Base-by-base conservation (phyloP, 2,797 vertebrate genomes). In the Chromis chromis region DNA sequence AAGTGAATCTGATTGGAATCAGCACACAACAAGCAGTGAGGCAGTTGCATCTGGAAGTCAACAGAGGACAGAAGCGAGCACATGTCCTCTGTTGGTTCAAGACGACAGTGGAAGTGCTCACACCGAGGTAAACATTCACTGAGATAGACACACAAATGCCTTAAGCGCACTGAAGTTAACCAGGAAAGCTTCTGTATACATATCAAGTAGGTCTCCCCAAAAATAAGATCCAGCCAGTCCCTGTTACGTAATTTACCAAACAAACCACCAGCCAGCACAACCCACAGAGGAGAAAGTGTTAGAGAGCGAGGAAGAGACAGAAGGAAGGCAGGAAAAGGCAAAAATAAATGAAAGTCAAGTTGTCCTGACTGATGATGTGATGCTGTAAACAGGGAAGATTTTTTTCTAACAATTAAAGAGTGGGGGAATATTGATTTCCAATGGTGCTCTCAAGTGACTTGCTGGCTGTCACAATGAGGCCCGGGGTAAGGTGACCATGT, bases 371-470 rank as follows among this genome's bases (percentile, higher is more conserved):
- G 91, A 93, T 92, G 93, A 94, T 91, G 89, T 85, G 91, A 84
- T 79, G 91, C 90, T 78, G 83, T 90, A 93, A 93, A 94, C 89
- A 87, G 85, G 76, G 89, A 94, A 88, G 87, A 90, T 84, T 78
- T 89, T 88, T 95, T 90, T 84, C 84, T 88, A 93, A 96, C 95
- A 95, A 94, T 94, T 94, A 94, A 90, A 91, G 94, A 94, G 94
- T 94, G 87, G 92, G 88, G 83, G 93, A 85, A 91, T 96, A 97
- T 96, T 95, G 96, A 97, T 97, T 97, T 97, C 96, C 96, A 92
- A 95, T 95, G 94, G 88, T 89, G 89, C 93, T 94, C 94, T 93
- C 91, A 78, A 94, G 95, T 96, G 95, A 95, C 95, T 95, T 94
- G 94, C 88, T 86, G 86, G 89, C 95, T 96, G 91, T 95, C 95